Base-by-base conservation (phyloP, 2,888 invertebrate genomes). In the Cactoblastis cactorum region DNA sequence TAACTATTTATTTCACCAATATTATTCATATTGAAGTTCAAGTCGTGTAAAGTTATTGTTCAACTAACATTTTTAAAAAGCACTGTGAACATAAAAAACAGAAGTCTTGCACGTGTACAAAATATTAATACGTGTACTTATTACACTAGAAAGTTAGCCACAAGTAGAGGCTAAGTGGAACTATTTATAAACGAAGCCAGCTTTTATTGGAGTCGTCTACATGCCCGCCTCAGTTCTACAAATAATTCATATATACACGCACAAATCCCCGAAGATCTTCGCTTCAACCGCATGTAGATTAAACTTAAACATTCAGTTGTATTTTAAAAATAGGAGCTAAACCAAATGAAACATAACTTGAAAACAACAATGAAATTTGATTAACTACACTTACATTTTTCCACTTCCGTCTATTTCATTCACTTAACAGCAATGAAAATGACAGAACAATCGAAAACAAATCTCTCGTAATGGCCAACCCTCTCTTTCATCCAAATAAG, bases 401-500 rank as follows among this genome's bases (percentile, higher is more conserved):
- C 77, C 59, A 75, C 69, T 78, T 77, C 72, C 75, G 77, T 79
- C 76, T 74, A 77, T 63, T 35, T 35, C 15, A 15, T 15, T 15
- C 34, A 35, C 34, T 66, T 75, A 60, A 70, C 68, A 72, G 67
- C 74, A 77, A 77, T 77, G 79, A 78, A 80, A 81, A 83, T 69
- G 71, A 75, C 77, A 76, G 81, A 82, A 85, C 79, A 71, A 75
- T 77, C 76, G 80, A 28, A 82, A 86, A 80, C 81, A 81, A 81
- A 84, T 80, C 74, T 74, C 69, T 69, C 70, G 66, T 64, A 67
- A 72, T 75, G 67, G 70, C 65, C 69, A 66, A 69, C 65, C 74
- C 78, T 81, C 78, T 79, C 83, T 84, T 83, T 86, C 83, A 80
- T 85, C 83, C 85, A 77, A n/a, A 65, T 68, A 60, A 62, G 56